Evolutionary conservation across 2,888 invertebrate species (phyloP).

Genomic region (Gymnoscelis rufifasciata): DNA sequence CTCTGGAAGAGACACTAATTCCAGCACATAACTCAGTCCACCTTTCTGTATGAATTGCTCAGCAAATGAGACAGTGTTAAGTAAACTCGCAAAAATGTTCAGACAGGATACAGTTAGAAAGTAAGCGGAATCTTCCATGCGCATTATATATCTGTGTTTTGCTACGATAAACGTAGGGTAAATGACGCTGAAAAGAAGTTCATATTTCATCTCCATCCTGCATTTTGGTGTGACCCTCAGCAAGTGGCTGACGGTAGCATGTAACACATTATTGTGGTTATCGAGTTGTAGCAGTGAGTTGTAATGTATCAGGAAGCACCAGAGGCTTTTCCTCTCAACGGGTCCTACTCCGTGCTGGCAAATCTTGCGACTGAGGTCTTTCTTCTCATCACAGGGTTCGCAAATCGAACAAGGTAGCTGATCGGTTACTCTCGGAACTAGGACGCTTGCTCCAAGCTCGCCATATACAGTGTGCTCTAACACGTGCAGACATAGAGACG

Average conservation of each 20-base stretch:
- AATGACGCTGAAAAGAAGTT: constrained; percentile 79
- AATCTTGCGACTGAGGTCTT: constrained; percentile 43
- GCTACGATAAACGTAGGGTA: constrained; percentile 80
- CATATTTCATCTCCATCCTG: constrained; percentile 74
- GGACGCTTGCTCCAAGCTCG: constrained; percentile 75
- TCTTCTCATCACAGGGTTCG: constrained; percentile 50
- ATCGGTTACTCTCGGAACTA: constrained; percentile 55
- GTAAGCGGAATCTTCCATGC: constrained; percentile 69
- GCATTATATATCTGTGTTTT: constrained; percentile 68
- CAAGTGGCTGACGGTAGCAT: constrained; percentile 78
- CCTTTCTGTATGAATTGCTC: constrained; percentile 79
- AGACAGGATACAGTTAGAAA: constrained; percentile 80
- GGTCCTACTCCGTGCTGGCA: constrained; percentile 53
- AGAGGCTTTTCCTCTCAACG: constrained; percentile 60
- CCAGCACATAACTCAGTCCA: constrained; percentile 77
- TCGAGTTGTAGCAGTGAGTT: constrained; percentile 76
- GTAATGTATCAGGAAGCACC: constrained; percentile 80
- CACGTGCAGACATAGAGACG: constrained; percentile 68
- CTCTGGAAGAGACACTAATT: constrained; percentile 70
- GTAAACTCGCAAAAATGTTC: constrained; percentile 78
- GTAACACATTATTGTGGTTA: constrained; percentile 74
- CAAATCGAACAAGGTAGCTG: constrained; percentile 67
- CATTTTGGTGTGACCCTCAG: constrained; percentile 78
- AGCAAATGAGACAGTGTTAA: constrained; percentile 76
- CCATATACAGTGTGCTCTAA: constrained; percentile 80